These are phyloP conservation scores for Dysdera silvatica DNA, from an alignment of 1,140 invertebrate genomes.

Conservation along the genomic window DNA sequence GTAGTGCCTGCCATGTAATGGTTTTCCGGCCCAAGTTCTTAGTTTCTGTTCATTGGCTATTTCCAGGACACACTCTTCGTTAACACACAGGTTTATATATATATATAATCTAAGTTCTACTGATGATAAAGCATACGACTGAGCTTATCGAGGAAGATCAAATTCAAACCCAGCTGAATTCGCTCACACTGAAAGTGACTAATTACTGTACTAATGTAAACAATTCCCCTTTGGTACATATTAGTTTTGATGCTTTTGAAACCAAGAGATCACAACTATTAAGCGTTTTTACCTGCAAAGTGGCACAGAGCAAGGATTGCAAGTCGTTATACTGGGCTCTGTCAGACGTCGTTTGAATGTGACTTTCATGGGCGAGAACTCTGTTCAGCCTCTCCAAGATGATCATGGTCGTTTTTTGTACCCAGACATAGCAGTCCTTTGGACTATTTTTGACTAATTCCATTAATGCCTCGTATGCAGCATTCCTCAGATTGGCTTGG, in stretches of 20 bases:
- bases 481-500: constrained; percentile 69
- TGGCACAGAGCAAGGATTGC: constrained; percentile 92
- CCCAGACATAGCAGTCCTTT: constrained; percentile 90
- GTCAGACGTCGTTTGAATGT: constrained; percentile 75
- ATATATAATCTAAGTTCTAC: too few species aligned
- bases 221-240: not conserved
- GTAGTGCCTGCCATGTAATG: too few species aligned
- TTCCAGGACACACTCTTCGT: too few species aligned
- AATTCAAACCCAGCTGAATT: too few species aligned
- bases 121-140: too few species aligned
- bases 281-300: constrained; percentile 60
- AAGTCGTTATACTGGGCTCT: constrained; percentile 92
- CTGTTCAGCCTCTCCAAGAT: constrained; percentile 86
- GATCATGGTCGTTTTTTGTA: constrained; percentile 92
- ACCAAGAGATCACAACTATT: too few species aligned
- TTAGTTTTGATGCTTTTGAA: not conserved
- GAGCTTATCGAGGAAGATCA: too few species aligned
- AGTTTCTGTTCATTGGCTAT: too few species aligned
- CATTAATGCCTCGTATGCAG: constrained; percentile 98
- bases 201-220: not conserved
- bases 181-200: too few species aligned
- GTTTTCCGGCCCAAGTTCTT: too few species aligned
- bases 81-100: too few species aligned
- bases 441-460: constrained; percentile 99
- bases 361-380: constrained; percentile 87